Base-by-base conservation (phyloP, 2,888 invertebrate genomes). In the Drosophila affinis region DNA sequence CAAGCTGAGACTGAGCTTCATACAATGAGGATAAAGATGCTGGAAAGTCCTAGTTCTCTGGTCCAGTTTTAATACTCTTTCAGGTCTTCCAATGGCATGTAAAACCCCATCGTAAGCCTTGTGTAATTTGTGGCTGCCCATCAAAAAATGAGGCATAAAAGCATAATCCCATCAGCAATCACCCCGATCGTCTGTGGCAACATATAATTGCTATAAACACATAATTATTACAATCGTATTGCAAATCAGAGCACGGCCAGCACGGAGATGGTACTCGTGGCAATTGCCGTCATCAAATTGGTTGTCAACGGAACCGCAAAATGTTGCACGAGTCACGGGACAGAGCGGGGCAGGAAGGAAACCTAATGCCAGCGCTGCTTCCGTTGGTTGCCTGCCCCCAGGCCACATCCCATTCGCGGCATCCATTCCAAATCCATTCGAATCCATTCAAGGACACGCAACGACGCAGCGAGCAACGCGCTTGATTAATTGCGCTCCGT, bases 241-340 rank as follows among this genome's bases (percentile, higher is more conserved):
- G 46, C 64, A 53, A 72, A 65, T 67, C 76, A 76, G 56, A 24
- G 39, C 46, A 12, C 62, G 61, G 54, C 18, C 69, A 47, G 48
- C 53, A 49, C 53, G 54, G 49, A 70, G 55, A 75, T 58, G 39
- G 34, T 45, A 39, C 55, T 45, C 49, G 29, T n/a, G n/a, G n/a
- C n/a, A 80, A 77, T 75, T 61, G 58, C 74, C 67, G 65, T 68
- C 76, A 62, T 77, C 78, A 78, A 78, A 78, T 70, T 59, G 59
- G 70, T 73, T 75, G 74, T 75, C 69, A 69, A 56, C 74, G 59
- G 52, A 59, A 62, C 75, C 64, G 73, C 73, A 72, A 72, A 73
- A 62, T 62, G 68, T 47, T 53, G 45, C 48, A 54, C 56, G 56
- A 74, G 45, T 53, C 39, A 58, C 45, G 45, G 46, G 3, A 17